Evolutionary conservation across 2,113 vertebrate genomes (phyloP), one percentile per base, ranked within the genome.

Genomic region (Triplophysa siluroides): DNA sequence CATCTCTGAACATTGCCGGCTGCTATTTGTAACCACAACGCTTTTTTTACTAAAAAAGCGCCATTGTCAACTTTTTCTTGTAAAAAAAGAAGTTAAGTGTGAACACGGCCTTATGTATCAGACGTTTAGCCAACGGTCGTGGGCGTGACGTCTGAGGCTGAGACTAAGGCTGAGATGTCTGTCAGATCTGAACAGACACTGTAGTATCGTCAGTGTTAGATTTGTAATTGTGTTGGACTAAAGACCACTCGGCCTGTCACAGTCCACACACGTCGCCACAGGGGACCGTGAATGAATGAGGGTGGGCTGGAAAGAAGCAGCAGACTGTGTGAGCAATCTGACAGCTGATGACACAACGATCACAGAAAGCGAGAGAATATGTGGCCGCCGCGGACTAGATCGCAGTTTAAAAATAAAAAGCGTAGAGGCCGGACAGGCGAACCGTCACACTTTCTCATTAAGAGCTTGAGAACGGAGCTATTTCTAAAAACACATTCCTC

Each of bases 391-490:
- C 58, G 14, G 29, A 82, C 14, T 43, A 62, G 54, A 52, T 50
- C 72, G 67, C 24, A 26, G 68, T 84, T 67, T 81, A 78, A 81
- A 81, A 81, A 84, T 81, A 84, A 81, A 83, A 81, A 71, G 21
- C 23, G 18, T 52, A 61, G 67, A 63, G 58, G 66, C 62, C 26
- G 62, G 38, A 65, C 23, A 6, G 9, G 21, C 43, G 41, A 76
- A 43, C 38, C 26, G 19, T 65, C 69, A 56, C 69, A 13, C 65
- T 0, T 19, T 56, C 29, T 72, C 61, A 77, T 65, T 77, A 65
- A 38, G 18, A 65, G 73, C 11, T 63, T 63, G 26, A 58, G 56
- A 41, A 18, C 23, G 5, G 8, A 56, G 11, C n/a, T 1, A 12
- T 21, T 72, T 72, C 70, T 58, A 43, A 26, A 26, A 63, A 47